A percentile compares a stretch with the other conserved stretches of the same genome.
These are phyloP conservation scores for Trinectes maculatus DNA, from an alignment of 2,113 vertebrate species.

Conservation along the genomic window DNA sequence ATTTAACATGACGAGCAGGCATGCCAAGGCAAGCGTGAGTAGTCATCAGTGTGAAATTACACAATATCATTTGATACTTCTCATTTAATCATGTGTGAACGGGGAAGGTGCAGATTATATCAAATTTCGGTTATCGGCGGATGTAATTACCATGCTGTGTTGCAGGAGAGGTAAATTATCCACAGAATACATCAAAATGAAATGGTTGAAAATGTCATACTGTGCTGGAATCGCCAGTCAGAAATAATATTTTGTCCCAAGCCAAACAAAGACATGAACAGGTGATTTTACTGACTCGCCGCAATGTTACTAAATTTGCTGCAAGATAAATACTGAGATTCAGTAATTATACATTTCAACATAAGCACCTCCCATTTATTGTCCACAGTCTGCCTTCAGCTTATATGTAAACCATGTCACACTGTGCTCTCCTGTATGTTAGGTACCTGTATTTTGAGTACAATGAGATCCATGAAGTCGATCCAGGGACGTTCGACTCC, in stretches of 20 bases:
- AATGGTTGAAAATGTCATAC: not conserved
- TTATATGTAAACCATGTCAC: slow-evolving; percentile 7
- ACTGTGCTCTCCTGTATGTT: not conserved
- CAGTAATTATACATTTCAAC: no score
- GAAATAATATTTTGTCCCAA: not conserved
- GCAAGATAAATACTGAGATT: no score
- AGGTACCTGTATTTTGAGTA: slow-evolving; percentile 97
- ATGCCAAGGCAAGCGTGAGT: slow-evolving; percentile 15
- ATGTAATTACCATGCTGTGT: slow-evolving; percentile 30
- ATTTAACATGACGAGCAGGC: slow-evolving; percentile 35
- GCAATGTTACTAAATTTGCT: not conserved
- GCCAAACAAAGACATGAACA: not conserved
- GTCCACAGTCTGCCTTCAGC: not conserved
- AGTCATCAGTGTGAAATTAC: slow-evolving; percentile 35
- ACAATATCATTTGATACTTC: slow-evolving; percentile 27
- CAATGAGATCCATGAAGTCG: slow-evolving; percentile 93
- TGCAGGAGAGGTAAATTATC: slow-evolving; percentile 8
- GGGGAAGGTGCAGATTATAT: slow-evolving; percentile 44
- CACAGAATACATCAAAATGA: slow-evolving; percentile 6
- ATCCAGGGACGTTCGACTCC: slow-evolving; percentile 92
- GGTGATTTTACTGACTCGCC: not conserved
- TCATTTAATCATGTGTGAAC: slow-evolving; percentile 39
- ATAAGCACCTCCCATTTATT: no score
- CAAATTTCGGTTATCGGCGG: slow-evolving; percentile 39
- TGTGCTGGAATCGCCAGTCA: not conserved